Conservation (phyloP, 2,888 invertebrate species). For the Agrochola lota region DNA sequence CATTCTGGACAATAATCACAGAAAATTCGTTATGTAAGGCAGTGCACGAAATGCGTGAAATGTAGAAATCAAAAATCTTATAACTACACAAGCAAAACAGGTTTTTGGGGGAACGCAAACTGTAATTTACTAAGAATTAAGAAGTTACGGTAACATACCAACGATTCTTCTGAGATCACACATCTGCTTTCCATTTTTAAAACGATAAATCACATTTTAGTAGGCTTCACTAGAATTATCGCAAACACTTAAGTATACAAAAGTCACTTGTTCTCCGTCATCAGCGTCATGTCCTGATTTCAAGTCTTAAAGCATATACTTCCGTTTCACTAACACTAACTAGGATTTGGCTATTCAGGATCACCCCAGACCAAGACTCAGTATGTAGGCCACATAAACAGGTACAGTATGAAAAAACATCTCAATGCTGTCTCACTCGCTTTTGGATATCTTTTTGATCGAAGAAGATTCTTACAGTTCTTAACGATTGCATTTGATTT, state of each 20-base stretch:
- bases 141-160: constrained; percentile 73
- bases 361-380: constrained; percentile 70
- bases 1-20: constrained; percentile 70
- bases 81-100: constrained; percentile 73
- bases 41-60: constrained; percentile 80
- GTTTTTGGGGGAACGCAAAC: constrained; percentile 68
- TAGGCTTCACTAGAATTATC: constrained; percentile 80
- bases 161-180: constrained; percentile 85
- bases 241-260: constrained; percentile 71
- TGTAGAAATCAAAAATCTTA: constrained; percentile 67
- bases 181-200: constrained; percentile 75
- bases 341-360: constrained; percentile 79
- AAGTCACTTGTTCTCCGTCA: constrained; percentile 68
- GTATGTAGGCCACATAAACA: constrained; percentile 80
- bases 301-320: constrained; percentile 69
- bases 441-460: constrained; percentile 64
- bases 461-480: constrained; percentile 58
- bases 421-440: constrained; percentile 72
- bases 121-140: constrained; percentile 67
- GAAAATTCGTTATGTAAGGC: constrained; percentile 74
- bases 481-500: constrained; percentile 55
- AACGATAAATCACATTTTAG: constrained; percentile 84
- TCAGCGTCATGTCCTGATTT: constrained; percentile 58
- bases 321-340: constrained; percentile 74
- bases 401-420: constrained; percentile 69